phyloP scores from a whole-genome alignment of 2,888 invertebrate species.

The Blastobasis adustella region DNA sequence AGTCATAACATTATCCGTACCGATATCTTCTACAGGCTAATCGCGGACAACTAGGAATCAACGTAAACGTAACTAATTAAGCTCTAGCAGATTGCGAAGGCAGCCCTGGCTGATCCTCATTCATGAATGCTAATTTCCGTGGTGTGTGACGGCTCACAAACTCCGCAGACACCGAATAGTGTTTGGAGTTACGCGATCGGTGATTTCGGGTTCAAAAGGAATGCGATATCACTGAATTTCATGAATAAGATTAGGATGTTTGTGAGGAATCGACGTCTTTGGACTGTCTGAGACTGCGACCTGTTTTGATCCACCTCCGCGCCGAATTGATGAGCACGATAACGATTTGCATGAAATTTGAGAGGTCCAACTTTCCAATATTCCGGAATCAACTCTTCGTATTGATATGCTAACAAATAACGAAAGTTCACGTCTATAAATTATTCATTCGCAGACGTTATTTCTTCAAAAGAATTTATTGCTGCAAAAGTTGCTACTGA shows the following conservation, averaged over 20 bases:
- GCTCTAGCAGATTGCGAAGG: background rate
- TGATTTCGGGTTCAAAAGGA: conserved; percentile 11
- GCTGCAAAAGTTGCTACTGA: no score
- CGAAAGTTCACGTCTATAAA: no score
- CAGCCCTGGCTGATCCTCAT: conserved; percentile 11
- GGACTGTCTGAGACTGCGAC: background rate
- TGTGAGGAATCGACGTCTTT: background rate
- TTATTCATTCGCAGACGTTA: no score
- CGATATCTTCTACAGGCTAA: no score
- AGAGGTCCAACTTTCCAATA: no score
- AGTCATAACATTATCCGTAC: no score
- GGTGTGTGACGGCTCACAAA: conserved; percentile 7
- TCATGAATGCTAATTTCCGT: conserved; percentile 41
- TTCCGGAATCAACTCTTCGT: no score
- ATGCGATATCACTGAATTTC: conserved; percentile 7
- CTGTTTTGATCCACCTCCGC: background rate
- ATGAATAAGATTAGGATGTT: conserved; percentile 5
- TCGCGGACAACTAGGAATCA: conserved; percentile 2
- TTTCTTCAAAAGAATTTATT: no score
- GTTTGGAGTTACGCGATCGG: conserved; percentile 6
- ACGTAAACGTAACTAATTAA: background rate
- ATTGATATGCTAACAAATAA: no score
- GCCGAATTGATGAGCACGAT: background rate
- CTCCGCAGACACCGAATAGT: conserved; percentile 5
- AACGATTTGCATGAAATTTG: no score